Conservation (phyloP, 2,797 vertebrate species). For the Spinibarbus caldwelli region DNA sequence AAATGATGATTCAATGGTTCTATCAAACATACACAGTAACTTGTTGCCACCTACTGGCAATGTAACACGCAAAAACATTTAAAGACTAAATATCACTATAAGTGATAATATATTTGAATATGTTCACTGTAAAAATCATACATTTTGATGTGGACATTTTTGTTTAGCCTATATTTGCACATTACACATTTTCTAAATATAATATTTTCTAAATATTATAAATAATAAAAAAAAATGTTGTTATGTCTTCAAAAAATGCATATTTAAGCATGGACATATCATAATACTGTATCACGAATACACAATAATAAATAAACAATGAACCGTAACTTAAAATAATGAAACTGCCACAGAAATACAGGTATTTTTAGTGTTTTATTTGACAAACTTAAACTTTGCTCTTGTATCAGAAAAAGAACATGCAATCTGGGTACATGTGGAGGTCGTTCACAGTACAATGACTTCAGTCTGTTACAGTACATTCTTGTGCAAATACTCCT, state of each 20-base stretch:
- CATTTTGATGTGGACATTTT: not conserved
- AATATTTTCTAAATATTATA: not conserved
- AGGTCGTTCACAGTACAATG: conserved; percentile 51
- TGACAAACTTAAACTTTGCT: conserved; percentile 33
- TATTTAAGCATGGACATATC: not conserved
- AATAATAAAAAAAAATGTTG: not conserved
- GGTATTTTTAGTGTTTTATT: conserved; percentile 35
- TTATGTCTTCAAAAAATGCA: not conserved
- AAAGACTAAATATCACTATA: not conserved
- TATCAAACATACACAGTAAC: not conserved
- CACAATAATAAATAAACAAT: not conserved
- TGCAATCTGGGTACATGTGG: conserved; percentile 38
- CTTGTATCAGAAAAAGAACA: conserved; percentile 20
- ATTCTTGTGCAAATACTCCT: conserved; percentile 52
- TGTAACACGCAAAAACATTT: not conserved
- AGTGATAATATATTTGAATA: not conserved
- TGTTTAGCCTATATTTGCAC: not conserved
- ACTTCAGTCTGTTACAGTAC: conserved; percentile 57
- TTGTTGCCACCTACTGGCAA: not conserved
- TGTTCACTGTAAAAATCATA: not conserved
- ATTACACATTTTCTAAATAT: not conserved
- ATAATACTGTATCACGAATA: not conserved
- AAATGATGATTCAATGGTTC: not conserved
- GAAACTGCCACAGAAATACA: not conserved
- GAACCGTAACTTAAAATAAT: not conserved